Percentiles rank a stretch among this genome's conserved stretches.
phyloP scores from a whole-genome alignment of 2,113 vertebrate species.

The Odocoileus virginianus region DNA sequence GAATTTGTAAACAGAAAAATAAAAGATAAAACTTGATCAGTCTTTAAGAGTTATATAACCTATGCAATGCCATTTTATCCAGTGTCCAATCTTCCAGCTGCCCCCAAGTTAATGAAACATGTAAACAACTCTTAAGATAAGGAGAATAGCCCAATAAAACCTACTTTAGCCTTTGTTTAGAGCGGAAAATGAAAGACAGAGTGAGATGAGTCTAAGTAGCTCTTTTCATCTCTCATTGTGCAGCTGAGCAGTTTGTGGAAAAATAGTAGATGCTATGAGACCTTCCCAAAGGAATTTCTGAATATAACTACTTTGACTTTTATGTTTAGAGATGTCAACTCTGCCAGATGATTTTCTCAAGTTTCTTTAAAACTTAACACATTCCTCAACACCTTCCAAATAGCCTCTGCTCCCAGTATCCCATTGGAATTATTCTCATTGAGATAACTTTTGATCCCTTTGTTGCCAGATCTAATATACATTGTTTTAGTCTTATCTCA shows the following conservation, averaged over 20 bases:
- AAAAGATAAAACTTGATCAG: neutral
- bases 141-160: neutral
- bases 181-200: neutral
- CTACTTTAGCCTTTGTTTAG: neutral
- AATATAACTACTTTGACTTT: conserved; percentile 2
- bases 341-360: conserved; percentile 42
- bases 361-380: conserved; percentile 19
- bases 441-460: neutral
- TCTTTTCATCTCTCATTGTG: neutral
- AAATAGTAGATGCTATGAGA: neutral
- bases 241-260: neutral
- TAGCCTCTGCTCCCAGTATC: neutral
- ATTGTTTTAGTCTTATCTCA: neutral
- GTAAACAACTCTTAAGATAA: neutral
- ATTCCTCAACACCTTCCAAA: conserved; percentile 9
- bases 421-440: neutral
- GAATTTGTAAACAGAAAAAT: neutral
- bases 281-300: neutral
- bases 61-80: neutral
- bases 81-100: neutral
- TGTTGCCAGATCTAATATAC: neutral
- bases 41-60: neutral
- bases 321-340: neutral
- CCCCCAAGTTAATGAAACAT: neutral
- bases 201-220: neutral